A percentile compares a stretch with the other conserved stretches of the same genome.
Evolutionary conservation across 2,113 vertebrate genomes (phyloP).

Genomic region (Bungarus multicinctus): DNA sequence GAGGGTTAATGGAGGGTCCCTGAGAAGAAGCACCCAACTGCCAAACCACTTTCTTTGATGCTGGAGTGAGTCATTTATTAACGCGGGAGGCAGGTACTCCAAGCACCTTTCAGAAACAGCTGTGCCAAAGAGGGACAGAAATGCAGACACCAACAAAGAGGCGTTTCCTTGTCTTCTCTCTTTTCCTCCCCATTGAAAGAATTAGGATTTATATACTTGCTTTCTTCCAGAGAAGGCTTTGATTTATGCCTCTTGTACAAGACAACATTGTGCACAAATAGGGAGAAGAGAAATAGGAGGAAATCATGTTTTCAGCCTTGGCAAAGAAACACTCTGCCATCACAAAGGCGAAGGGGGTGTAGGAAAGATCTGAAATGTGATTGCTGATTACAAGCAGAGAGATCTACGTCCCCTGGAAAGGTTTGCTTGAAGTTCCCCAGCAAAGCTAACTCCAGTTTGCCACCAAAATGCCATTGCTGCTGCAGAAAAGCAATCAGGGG

Average conservation of each 20-base stretch:
- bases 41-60: not conserved
- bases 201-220: rapidly evolving
- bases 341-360: rapidly evolving
- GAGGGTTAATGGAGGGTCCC: not conserved
- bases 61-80: not conserved
- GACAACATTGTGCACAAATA: not conserved
- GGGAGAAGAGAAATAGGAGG: not conserved
- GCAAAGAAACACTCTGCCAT: slow-evolving; percentile 1
- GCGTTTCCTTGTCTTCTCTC: not conserved
- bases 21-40: not conserved
- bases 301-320: rapidly evolving
- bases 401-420: slow-evolving; percentile 1
- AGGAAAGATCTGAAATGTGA: rapidly evolving
- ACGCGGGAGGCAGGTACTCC: not conserved
- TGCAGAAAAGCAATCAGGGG: not conserved
- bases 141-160: not conserved
- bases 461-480: slow-evolving; percentile 20
- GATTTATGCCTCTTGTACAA: rapidly evolving
- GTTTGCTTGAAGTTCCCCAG: not conserved
- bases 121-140: not conserved
- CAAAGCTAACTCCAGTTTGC: slow-evolving; percentile 2
- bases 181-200: not conserved
- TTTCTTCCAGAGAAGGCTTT: not conserved
- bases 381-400: not conserved
- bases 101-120: not conserved